Base-by-base conservation (phyloP, 1,140 invertebrate species). In the Lucilia cuprina region DNA sequence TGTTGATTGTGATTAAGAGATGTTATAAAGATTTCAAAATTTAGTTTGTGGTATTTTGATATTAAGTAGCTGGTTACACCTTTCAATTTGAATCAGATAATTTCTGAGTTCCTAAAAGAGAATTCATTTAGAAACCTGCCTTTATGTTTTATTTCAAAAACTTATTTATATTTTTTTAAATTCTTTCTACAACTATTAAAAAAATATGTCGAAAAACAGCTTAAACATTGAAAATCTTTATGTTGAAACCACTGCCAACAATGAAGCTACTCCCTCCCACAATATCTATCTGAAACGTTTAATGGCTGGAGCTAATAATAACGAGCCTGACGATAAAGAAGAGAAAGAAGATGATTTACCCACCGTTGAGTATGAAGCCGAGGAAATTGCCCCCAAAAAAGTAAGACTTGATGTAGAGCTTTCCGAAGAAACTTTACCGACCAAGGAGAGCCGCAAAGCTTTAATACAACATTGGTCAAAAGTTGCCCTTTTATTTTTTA, bases 321-420 rank as follows among this genome's bases (percentile, higher is more conserved):
- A 17, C 17, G 50, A 55, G 8, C 0, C 55, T 2, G n/a, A 21
- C 25, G 65, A 70, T 2, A 19, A 7, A 25, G 65, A 70, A 25
- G 65, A 70, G 0, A 19, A 7, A 70, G 65, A 70, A 70, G 77
- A 80, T 21, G 77, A 80, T 80, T 13, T 80, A n/a, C 77, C 77
- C 2, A 34, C 34, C 10, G 13, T 80, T 25, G 77, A 50, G 5
- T 25, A 50, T 49, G 77, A 80, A 14, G 74, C 14, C 5, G 77
- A 80, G 49, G 47, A 80, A 49, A 21, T 34, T 10, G 19, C 41
- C n/a, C 10, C 77, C 13, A 19, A 49, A 49, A 80, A 49, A 49
- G 77, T 21, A 3, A n/a, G 41, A 2, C 1, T 80, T 21, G 41
- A 47, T 13, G 77, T 50, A 19, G n/a, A 25, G 13, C 77, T 17